A percentile compares a stretch with the other conserved stretches of the same genome.
Conservation (phyloP, 2,113 vertebrate species). For the Steatornis caripensis region DNA sequence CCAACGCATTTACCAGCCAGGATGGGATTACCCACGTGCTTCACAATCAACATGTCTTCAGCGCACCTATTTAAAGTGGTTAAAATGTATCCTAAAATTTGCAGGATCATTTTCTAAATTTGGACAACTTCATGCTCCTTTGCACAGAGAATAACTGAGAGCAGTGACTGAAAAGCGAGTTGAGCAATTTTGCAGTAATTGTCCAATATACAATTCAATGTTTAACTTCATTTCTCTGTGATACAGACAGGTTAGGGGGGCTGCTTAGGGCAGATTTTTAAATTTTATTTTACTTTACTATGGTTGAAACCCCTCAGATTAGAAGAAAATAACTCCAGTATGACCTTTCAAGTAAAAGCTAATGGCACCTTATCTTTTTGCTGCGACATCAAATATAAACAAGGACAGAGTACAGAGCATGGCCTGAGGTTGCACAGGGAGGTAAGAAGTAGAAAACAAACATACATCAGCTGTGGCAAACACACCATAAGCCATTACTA, state of each 20-base stretch:
- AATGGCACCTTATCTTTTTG: conserved; percentile 9
- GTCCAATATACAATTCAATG: background rate
- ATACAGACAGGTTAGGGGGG: background rate
- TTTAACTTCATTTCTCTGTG: background rate
- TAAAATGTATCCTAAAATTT: background rate
- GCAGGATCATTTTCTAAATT: background rate
- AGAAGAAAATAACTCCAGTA: background rate
- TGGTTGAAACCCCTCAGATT: conserved; percentile 16
- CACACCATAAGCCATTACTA: background rate
- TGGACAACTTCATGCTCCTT: background rate
- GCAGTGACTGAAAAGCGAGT: background rate
- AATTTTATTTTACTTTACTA: background rate
- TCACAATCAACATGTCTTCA: background rate
- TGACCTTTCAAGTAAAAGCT: conserved; percentile 55
- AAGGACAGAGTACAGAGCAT: background rate
- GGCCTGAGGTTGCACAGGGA: background rate
- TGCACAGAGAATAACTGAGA: background rate
- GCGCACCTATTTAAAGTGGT: background rate
- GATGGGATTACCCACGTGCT: accelerated
- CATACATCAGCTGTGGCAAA: background rate
- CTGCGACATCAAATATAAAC: background rate
- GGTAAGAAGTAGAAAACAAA: background rate
- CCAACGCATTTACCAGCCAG: background rate
- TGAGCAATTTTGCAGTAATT: background rate
- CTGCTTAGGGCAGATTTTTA: conserved; percentile 45